Conservation (phyloP, 2,113 vertebrate genomes). For the Nipponia nippon region DNA sequence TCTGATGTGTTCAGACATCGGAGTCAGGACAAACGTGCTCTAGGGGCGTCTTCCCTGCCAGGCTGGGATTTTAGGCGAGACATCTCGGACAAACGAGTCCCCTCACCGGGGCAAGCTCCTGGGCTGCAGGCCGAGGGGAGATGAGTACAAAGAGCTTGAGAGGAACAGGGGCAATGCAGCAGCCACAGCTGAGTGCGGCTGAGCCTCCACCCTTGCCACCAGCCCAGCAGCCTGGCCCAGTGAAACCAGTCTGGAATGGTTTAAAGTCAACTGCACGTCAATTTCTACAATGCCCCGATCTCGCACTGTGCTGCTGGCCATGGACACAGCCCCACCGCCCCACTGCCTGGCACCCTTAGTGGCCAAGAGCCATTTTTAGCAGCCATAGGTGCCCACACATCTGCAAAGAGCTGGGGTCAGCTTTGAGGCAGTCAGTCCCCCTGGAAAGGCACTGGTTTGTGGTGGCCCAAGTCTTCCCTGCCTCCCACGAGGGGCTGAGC, state of each 20-base stretch:
- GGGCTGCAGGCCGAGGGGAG: not conserved
- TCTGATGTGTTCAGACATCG: not conserved
- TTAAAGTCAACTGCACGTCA: not conserved
- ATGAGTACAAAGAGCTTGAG: not conserved
- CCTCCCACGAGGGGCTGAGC: not conserved
- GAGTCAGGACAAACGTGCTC: not conserved
- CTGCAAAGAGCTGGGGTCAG: not conserved
- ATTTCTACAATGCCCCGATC: not conserved
- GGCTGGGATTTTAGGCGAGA: not conserved
- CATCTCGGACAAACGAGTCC: not conserved
- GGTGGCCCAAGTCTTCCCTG: not conserved
- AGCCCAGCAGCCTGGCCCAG: not conserved
- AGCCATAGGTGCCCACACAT: fast-evolving
- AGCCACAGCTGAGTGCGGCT: not conserved
- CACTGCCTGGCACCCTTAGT: not conserved
- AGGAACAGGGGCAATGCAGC: not conserved
- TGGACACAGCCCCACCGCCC: not conserved
- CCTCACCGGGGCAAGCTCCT: not conserved
- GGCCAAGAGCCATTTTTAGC: not conserved
- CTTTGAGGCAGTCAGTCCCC: not conserved
- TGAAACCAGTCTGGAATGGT: not conserved
- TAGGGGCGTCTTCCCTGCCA: not conserved
- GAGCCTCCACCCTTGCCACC: not conserved
- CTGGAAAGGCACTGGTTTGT: not conserved
- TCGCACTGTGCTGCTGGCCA: not conserved